Base-by-base conservation (phyloP, 2,797 vertebrate genomes). In the Microcaecilia unicolor region DNA sequence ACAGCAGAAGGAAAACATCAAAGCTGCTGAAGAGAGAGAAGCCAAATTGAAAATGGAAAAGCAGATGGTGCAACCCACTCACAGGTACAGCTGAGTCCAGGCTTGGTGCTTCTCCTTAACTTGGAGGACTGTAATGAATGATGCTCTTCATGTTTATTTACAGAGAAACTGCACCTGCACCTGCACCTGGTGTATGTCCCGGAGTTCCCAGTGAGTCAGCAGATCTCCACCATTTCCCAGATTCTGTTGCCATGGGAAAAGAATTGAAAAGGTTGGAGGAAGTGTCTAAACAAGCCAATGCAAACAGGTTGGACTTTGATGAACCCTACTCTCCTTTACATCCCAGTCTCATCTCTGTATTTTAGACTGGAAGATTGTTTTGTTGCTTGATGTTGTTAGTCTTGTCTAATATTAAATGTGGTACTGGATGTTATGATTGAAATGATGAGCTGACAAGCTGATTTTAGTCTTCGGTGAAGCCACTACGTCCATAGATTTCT, bases 241-340 rank as follows among this genome's bases (percentile, higher is more conserved):
- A 85, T 74, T 60, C 74, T 41, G 68, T 75, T 56, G 59, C 64
- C 44, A 46, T 91, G 62, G 90, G 68, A 62, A 86, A 78, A 70
- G 86, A 90, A 67, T 73, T 86, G 50, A 85, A 88, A 64, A 88
- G 81, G 70, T 72, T 88, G 67, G 87, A 90, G 65, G 67, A 76
- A 10, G 62, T 84, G 49, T 86, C 84, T 58, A 81, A 64, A 61
- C 70, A 82, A 68, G 68, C 73, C 48, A 63, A 3, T 73, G 28
- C 55, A 48, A 76, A 74, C 67, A 76, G 74, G 72, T 78, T 61
- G 52, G 67, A 58, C 42, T 37, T 2, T 44, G 30, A 51, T 35
- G 51, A 58, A 51, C 30, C 14, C 1, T n/a, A n/a, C n/a, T n/a
- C n/a, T n/a, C 19, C 20, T 10, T 12, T n/a, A n/a, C n/a, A n/a